Evolutionary conservation across 2,113 vertebrate genomes (phyloP), one percentile per base, ranked within the genome.

Genomic region (Burhinus oedicnemus): DNA sequence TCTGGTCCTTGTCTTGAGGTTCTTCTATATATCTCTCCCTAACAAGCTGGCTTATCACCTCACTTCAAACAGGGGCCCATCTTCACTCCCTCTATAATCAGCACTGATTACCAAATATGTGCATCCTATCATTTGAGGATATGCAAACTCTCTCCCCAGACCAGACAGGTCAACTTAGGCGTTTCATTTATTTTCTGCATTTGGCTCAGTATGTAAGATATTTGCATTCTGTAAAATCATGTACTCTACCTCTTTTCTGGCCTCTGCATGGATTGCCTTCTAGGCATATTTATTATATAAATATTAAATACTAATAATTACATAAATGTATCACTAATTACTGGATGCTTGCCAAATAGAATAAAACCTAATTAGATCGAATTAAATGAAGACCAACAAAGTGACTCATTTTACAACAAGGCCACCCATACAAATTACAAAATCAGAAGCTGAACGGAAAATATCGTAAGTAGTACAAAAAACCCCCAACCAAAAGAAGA

Each of bases 1-100:
- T 90, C 92, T 94, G 93, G 42, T 93, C 68, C 92, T 96, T 94
- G 92, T 74, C 93, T 90, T 88, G 34, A 96, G 86, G 71, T 90
- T 93, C 70, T 82, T 62, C 68, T 89, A 60, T 96, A 95, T 92
- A 70, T 82, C 91, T 87, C 77, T 96, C 62, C 36, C 57, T 93
- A 93, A 89, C 83, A 93, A 96, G 90, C 88, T 89, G 93, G n/a
- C 68, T 81, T 94, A 88, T 94, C 92, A 96, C 74, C 88, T 95
- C 95, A 93, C 93, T 97, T 94, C 95, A 97, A 83, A 89, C 68
- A 84, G 92, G 69, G 64, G 40, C 86, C 60, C 86, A 90, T 87
- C 90, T 95, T 81, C 95, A 81, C 90, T 95, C 92, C 84, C 89
- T 83, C 76, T 93, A 21, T 94, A 97, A 97, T 95, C 92, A 94